Evolutionary conservation across 35 echinoderm and acorn worm species (phyloP), one percentile per base, ranked within the genome.

Genomic region (Acanthaster planci): DNA sequence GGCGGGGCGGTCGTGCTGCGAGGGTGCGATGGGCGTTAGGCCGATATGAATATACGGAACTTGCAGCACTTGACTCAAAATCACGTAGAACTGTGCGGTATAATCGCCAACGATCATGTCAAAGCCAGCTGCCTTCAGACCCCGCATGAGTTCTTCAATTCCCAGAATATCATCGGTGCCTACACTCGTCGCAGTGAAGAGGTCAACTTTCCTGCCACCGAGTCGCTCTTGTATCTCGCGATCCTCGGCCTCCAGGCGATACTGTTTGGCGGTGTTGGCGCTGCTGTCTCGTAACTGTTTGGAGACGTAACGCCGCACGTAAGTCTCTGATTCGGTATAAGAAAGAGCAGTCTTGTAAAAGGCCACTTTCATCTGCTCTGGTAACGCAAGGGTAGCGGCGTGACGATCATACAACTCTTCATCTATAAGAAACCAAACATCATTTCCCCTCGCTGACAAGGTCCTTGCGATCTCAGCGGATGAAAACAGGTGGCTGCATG

Each of bases 71-170:
- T 72, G 64, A 29, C 64, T 72, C 26, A 72, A 26, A 16, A 34
- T 6, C 12, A 72, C 64, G 22, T 72, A 26, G 30, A 27, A 72
- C 22, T 14, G 23, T 31, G 64, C 10, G 23, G 30, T 34, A 26
- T 1, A 31, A 72, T 72, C 64, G 14, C 64, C 64, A 29, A 72
- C 64, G 34, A 72, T 72, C 23, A 72, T 72, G 23, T 72, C 64
- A 16, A 72, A 72, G 2, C 64, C 64, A 26, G 30, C 64, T 72
- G 64, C 23, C 34, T 72, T 72, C 10, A 72, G 64, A 19, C 30
- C 30, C 64, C 1, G 2, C 2, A 72, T 72, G 64, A 35, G 26
- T 34, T 72, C 64, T 2, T 1, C 14, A 26, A 4, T 72, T 26
- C 64, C 34, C 7, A 72, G 23, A 0, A 72, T 72, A 29, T 72